These are phyloP conservation scores for Drosophila ficusphila DNA, from an alignment of 1,140 invertebrate genomes.

Conservation along the genomic window DNA sequence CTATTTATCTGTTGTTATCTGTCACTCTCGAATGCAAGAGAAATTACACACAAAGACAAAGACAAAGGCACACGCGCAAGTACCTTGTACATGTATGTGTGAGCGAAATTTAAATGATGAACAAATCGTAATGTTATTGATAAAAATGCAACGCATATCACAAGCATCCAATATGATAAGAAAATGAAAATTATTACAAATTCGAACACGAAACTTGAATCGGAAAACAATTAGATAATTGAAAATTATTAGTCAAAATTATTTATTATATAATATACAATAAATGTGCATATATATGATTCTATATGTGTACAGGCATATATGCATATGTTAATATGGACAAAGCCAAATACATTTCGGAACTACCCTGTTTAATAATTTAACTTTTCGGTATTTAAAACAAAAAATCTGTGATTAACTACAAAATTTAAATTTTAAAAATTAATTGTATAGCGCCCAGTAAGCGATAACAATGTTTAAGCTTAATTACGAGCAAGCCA, in stretches of 20 bases:
- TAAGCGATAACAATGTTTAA: conserved; percentile 52
- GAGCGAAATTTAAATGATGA: conserved; percentile 14
- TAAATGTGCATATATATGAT: conserved; percentile 18
- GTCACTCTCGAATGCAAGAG: conserved; percentile 6
- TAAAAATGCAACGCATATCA: conserved; percentile 83
- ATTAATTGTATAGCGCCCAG: conserved; percentile 69
- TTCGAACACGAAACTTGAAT: conserved; percentile 40
- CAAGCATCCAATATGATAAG: conserved; percentile 30
- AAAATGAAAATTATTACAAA: conserved; percentile 41
- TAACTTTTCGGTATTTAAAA: conserved; percentile 81
- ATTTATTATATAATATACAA: conserved; percentile 47
- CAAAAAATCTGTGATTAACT: conserved; percentile 84
- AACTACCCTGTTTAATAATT: conserved; percentile 80
- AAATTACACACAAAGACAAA: too few species aligned
- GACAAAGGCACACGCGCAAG: not conserved
- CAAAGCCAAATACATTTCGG: conserved; percentile 58
- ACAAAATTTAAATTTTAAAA: conserved; percentile 82
- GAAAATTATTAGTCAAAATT: conserved; percentile 83
- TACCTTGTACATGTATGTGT: conserved; percentile 24
- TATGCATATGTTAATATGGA: conserved; percentile 41
- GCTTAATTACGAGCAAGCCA: conserved; percentile 33
- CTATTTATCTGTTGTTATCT: conserved; percentile 26
- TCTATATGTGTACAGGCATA: conserved; percentile 19
- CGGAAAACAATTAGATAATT: conserved; percentile 77
- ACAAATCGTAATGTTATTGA: conserved; percentile 7